These are phyloP conservation scores for Nesogale talazaci DNA, from an alignment of 2,113 vertebrate species.

Conservation along the genomic window DNA sequence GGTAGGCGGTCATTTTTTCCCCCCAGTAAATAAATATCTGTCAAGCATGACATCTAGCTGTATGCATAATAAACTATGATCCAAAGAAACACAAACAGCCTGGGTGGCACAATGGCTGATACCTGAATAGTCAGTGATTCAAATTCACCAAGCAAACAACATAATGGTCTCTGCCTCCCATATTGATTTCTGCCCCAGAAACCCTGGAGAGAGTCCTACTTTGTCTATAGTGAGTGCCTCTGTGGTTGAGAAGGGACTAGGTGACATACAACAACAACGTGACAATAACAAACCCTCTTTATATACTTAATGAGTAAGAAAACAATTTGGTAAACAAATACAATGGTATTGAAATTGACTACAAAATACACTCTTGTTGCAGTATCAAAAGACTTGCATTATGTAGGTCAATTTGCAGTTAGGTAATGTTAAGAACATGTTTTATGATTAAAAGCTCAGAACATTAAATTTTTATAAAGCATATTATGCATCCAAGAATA, in stretches of 20 bases:
- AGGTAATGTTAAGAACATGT: constrained; percentile 48
- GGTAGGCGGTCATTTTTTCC: background rate
- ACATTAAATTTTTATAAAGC: constrained; percentile 51
- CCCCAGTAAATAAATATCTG: constrained; percentile 36
- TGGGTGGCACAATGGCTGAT: background rate
- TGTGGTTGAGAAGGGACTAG: background rate
- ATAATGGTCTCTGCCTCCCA: background rate
- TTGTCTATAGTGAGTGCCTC: background rate
- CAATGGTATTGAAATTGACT: constrained; percentile 25
- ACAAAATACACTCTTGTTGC: constrained; percentile 52
- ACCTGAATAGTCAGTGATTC: background rate
- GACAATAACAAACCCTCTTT: constrained; percentile 33
- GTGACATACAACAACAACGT: background rate
- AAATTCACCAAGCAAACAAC: background rate
- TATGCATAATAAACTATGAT: constrained; percentile 49
- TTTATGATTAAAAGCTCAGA: constrained; percentile 28
- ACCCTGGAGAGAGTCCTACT: background rate
- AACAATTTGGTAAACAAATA: constrained; percentile 38
- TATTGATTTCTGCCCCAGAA: background rate
- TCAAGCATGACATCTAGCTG: constrained; percentile 15
- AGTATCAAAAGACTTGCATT: constrained; percentile 53
- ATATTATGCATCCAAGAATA: constrained; percentile 29
- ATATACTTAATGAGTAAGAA: constrained; percentile 3
- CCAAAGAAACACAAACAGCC: constrained; percentile 24
- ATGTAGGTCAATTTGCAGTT: constrained; percentile 49